A percentile compares a stretch with the other conserved stretches of the same genome.
Evolutionary conservation across 1,140 invertebrate species (phyloP).

Genomic region (Meteorus sp.): DNA sequence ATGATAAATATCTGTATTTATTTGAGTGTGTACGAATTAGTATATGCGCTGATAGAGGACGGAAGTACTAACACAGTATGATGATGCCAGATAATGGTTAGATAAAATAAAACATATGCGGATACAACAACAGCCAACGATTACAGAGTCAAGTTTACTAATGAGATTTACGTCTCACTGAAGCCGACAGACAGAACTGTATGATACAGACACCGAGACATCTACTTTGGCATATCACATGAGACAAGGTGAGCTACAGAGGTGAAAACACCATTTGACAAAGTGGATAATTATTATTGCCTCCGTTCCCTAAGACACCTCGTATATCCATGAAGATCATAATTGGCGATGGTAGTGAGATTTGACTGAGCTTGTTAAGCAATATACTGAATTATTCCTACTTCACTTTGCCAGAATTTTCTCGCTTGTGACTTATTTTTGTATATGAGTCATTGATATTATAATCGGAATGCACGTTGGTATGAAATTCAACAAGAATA

Average conservation of each 20-base stretch:
- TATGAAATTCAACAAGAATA: slow-evolving; percentile 1
- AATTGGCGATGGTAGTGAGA: too few relatives aligned
- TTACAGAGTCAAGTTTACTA: slow-evolving; percentile 45
- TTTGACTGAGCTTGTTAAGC: too few relatives aligned
- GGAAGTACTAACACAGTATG: too few relatives aligned
- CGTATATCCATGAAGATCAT: neutral
- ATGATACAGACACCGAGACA: slow-evolving; percentile 28
- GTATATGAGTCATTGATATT: slow-evolving; percentile 5
- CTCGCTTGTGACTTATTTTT: neutral
- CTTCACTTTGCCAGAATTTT: too few relatives aligned
- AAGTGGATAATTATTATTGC: slow-evolving; percentile 31
- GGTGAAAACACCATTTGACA: slow-evolving; percentile 24
- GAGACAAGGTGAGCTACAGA: neutral
- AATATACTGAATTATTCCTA: too few relatives aligned
- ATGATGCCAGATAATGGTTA: too few relatives aligned
- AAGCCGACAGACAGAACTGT: slow-evolving; percentile 24
- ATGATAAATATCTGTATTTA: too few relatives aligned
- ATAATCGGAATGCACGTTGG: neutral
- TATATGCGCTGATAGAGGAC: too few relatives aligned
- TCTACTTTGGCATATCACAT: slow-evolving; percentile 7
- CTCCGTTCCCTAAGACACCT: slow-evolving; percentile 4
- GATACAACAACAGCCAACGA: too few relatives aligned
- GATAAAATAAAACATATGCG: too few relatives aligned
- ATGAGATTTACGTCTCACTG: slow-evolving; percentile 44
- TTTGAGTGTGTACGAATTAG: too few relatives aligned